phyloP scores from a whole-genome alignment of 2,797 vertebrate species.

The Poecile montanus region DNA sequence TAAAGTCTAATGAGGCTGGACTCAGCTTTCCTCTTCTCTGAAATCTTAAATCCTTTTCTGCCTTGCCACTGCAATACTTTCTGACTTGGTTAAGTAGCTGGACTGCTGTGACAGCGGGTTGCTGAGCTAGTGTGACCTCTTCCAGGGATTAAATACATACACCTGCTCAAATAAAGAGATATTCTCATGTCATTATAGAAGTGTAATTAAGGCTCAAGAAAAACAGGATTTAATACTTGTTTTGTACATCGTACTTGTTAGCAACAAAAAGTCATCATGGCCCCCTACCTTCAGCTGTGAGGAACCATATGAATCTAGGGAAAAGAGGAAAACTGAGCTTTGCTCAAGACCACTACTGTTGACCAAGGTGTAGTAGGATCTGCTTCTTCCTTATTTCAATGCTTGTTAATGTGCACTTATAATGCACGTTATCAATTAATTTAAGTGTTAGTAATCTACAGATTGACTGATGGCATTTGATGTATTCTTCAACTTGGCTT shows the following conservation, averaged over 20 bases:
- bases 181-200: background rate
- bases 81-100: background rate
- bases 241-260: background rate
- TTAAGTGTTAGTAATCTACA: background rate
- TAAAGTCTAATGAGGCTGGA: background rate
- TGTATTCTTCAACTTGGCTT: background rate
- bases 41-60: conserved; percentile 13
- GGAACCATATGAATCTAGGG: background rate
- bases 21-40: background rate
- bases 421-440: background rate
- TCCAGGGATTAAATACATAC: background rate
- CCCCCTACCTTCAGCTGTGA: background rate
- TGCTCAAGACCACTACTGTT: background rate
- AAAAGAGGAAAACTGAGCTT: background rate
- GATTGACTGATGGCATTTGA: background rate
- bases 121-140: background rate
- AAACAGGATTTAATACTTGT: background rate
- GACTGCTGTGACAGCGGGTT: background rate
- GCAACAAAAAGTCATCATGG: background rate
- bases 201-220: background rate
- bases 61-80: background rate
- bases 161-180: background rate
- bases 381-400: background rate
- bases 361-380: background rate
- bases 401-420: background rate